These are phyloP conservation scores for Poecilia velifera DNA, from an alignment of 2,797 vertebrate genomes.

Conservation along the genomic window DNA sequence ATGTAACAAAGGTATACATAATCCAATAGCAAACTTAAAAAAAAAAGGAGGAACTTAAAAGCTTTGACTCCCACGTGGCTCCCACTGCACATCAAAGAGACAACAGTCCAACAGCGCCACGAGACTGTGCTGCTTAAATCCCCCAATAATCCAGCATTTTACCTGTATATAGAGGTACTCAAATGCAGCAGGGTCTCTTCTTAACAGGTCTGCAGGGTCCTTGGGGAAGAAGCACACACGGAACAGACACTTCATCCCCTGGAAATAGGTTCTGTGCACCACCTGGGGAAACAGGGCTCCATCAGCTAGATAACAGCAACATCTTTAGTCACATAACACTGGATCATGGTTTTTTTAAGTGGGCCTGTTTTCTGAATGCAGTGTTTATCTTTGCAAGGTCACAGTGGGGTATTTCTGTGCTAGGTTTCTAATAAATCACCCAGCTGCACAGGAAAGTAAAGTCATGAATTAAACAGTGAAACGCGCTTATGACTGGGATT, in stretches of 20 bases:
- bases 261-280: constrained; percentile 97
- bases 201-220: constrained; percentile 94
- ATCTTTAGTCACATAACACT: constrained; percentile 21
- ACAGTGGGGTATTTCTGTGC: neutral
- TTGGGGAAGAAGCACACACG: constrained; percentile 99
- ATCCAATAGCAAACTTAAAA: neutral
- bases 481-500: neutral
- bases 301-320: constrained; percentile 24
- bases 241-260: constrained; percentile 98
- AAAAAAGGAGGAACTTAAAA: neutral
- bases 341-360: constrained; percentile 17
- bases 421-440: neutral
- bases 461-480: neutral
- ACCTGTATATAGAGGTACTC: constrained; percentile 99
- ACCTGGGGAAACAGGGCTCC: constrained; percentile 82
- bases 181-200: constrained; percentile 93
- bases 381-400: neutral
- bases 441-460: constrained; percentile 1
- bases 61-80: neutral
- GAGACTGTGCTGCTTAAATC: constrained; percentile 42
- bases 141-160: constrained; percentile 41
- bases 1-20: constrained; percentile 17
- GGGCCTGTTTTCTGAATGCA: constrained; percentile 15
- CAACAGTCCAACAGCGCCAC: constrained; percentile 20
- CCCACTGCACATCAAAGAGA: constrained; percentile 13